phyloP scores from a whole-genome alignment of 1,140 invertebrate genomes.

The Thaumatotibia leucotreta region DNA sequence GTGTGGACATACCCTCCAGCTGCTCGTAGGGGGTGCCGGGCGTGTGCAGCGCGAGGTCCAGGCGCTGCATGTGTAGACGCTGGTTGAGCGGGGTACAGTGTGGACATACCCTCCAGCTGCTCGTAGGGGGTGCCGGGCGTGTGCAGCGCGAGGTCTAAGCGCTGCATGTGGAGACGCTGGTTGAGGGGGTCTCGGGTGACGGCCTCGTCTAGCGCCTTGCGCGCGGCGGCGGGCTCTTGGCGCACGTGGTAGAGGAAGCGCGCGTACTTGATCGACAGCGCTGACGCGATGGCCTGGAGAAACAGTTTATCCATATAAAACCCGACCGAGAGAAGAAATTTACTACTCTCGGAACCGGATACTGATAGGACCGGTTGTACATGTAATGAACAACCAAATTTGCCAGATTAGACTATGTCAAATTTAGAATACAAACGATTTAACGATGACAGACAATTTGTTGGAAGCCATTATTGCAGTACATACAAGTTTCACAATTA shows the following conservation, averaged over 20 bases:
- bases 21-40: constrained; percentile 44
- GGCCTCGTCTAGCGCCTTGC: constrained; percentile 82
- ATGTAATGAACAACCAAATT: too few species aligned
- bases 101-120: constrained; percentile 44
- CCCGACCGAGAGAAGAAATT: too few species aligned
- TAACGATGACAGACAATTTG: too few species aligned
- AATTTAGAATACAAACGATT: too few species aligned
- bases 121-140: constrained; percentile 48
- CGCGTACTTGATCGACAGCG: constrained; percentile 93
- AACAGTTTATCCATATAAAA: too few species aligned
- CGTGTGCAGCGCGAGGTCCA: constrained; percentile 90
- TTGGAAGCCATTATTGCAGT: too few species aligned
- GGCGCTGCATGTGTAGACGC: constrained; percentile 90
- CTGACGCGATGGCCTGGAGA: constrained; percentile 80
- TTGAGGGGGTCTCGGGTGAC: constrained; percentile 84
- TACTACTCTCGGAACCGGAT: too few species aligned
- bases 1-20: constrained; percentile 42
- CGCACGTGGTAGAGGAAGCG: constrained; percentile 90
- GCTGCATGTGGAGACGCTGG: constrained; percentile 89
- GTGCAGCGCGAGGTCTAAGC: constrained; percentile 93
- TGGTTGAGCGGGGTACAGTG: constrained; percentile 79
- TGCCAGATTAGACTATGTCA: too few species aligned
- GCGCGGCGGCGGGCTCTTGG: constrained; percentile 81
- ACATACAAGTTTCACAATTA: too few species aligned
- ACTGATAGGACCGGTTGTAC: too few species aligned